Evolutionary conservation across 2,113 vertebrate genomes (phyloP), one percentile per base, ranked within the genome.

Genomic region (Lagopus muta): DNA sequence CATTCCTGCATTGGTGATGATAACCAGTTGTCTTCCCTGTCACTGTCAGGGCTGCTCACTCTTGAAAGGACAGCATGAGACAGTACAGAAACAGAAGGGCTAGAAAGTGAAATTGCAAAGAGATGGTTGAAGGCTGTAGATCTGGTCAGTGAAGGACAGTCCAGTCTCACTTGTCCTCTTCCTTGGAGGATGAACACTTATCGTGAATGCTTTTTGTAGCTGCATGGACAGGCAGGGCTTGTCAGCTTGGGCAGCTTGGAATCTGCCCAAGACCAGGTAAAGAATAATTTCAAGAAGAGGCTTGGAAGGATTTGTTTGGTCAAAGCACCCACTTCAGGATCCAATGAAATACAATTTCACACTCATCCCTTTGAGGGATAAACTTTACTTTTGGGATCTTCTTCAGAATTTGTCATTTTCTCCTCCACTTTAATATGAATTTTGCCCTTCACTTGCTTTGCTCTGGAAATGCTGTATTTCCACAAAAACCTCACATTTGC

Each of bases 191-290:
- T 54, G 52, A 54, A 54, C 7, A 9, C 9, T 2, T 55, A 14
- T 55, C 27, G 11, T 36, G 21, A 62, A 5, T 18, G 12, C 1
- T 0, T 11, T 24, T 50, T 50, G 48, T 50, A 50, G 11, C 2
- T 71, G 11, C 24, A 45, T 11, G 69, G 62, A 50, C 10, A 40
- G 18, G 8, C 16, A 62, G 61, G 73, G 25, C 0, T 1, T 10
- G 38, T 38, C 38, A 38, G 38, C 38, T 38, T 10, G 38, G 38
- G 38, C 38, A 66, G 15, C 32, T 61, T 45, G 15, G 57, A 45
- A 38, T 75, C 24, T 36, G 14, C 11, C 13, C 5, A 19, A 50
- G 9, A 38, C 4, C 28, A 50, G 0, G 0, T 16, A 5, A 4
- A 36, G 28, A 38, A 12, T 34, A 20, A 54, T 27, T 52, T 77